phyloP scores from a whole-genome alignment of 2,888 invertebrate species.

The Parnassius orleans region DNA sequence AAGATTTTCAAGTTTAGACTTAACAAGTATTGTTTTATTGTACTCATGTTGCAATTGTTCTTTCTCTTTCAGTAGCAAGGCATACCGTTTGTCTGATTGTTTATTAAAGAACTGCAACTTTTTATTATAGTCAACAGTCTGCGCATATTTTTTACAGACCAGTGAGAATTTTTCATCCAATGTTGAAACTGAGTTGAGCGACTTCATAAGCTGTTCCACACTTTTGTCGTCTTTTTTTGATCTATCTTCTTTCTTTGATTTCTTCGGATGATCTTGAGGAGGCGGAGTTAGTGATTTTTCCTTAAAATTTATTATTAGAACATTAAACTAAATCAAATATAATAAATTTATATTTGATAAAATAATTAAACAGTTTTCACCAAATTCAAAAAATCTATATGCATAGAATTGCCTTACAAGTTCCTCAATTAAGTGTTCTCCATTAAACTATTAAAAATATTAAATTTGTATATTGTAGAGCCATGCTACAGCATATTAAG shows the following conservation, averaged over 20 bases:
- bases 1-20: slow-evolving; percentile 92
- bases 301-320: slow-evolving; percentile 39
- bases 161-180: slow-evolving; percentile 85
- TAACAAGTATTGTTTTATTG: slow-evolving; percentile 90
- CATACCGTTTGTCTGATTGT: slow-evolving; percentile 82
- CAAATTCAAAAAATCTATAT: too few species aligned
- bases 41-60: slow-evolving; percentile 91
- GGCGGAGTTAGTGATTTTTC: slow-evolving; percentile 44
- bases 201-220: slow-evolving; percentile 84
- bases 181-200: slow-evolving; percentile 77
- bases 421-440: too few species aligned
- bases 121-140: slow-evolving; percentile 87
- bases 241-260: slow-evolving; percentile 65
- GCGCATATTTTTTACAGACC: slow-evolving; percentile 88
- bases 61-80: slow-evolving; percentile 85
- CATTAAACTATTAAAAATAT: too few species aligned
- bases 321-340: too few species aligned
- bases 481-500: too few species aligned
- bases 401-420: too few species aligned
- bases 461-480: too few species aligned
- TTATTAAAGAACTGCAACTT: slow-evolving; percentile 80
- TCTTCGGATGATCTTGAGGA: slow-evolving; percentile 50
- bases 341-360: too few species aligned
- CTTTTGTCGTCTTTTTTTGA: slow-evolving; percentile 80
- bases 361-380: too few species aligned